Evolutionary conservation across 2,888 invertebrate genomes (phyloP), one percentile per base, ranked within the genome.

Genomic region (Orchesella flavescens): DNA sequence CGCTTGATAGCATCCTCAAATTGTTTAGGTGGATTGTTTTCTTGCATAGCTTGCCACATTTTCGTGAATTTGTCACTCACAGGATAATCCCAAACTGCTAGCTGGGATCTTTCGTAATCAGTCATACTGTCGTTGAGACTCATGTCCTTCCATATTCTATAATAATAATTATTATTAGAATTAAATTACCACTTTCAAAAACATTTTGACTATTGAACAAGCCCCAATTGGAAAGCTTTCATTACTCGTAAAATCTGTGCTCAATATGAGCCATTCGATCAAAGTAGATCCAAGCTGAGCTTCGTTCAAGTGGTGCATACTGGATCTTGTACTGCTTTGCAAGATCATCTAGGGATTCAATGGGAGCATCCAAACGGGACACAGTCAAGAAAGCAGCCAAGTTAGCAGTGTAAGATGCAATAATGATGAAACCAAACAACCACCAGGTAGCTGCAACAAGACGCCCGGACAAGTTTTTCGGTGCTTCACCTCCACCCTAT

Each of bases 11-110:
- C 98, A 87, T 95, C 95, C 0, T 95, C 94, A 57, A 95, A 92
- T 3, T 93, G 93, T 44, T 93, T 92, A 0, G 98, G 98, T 13
- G 98, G 92, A 0, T 93, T 93, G 0, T 97, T 95, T 88, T 94
- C 94, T 89, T 93, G 92, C 97, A 98, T 99, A 0, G 96, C 96
- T 90, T 97, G 96, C 96, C 98, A 98, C 95, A 99, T 97, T 91
- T 98, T 99, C 57, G 97, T 98, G 90, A 97, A 99, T 89, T 97
- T 98, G 91, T 99, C 98, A 89, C 97, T 97, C 0, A 99, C 97
- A 0, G 99, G 99, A 90, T 99, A 99, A 90, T 99, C 98, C 98
- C 98, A 99, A 0, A 99, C 99, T 0, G 99, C 98, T 17, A 98
- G 90, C 90, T 97, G 96, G 0, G 98, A 96, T 44, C 98, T 92